Evolutionary conservation across 2,113 vertebrate genomes (phyloP).

Genomic region (Rhabdornis inornatus): DNA sequence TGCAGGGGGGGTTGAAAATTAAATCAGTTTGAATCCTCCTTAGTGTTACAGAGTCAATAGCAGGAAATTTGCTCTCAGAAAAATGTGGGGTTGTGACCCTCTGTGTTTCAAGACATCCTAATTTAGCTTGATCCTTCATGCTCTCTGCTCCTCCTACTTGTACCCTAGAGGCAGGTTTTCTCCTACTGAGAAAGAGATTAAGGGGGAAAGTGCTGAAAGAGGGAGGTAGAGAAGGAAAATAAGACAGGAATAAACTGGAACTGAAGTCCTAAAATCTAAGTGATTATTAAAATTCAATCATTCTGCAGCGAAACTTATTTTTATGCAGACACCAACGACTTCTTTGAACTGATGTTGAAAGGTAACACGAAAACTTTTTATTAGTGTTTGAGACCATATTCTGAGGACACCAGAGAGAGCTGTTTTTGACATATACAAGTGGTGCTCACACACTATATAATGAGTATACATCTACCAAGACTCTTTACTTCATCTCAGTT

Average conservation of each 20-base stretch:
- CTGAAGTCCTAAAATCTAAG: conserved; percentile 54
- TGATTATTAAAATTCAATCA: conserved; percentile 70
- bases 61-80: conserved; percentile 68
- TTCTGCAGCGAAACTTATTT: conserved; percentile 40
- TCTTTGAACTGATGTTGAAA: conserved; percentile 67
- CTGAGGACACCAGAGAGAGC: conserved; percentile 55
- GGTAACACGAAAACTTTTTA: conserved; percentile 47
- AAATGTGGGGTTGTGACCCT: conserved; percentile 62
- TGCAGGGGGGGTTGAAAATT: not conserved
- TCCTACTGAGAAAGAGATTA: conserved; percentile 54
- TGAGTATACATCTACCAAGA: conserved; percentile 8
- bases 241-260: conserved; percentile 53
- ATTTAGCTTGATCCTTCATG: conserved; percentile 41
- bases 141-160: conserved; percentile 64
- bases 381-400: conserved; percentile 49
- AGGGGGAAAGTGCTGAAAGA: conserved; percentile 44
- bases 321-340: conserved; percentile 49
- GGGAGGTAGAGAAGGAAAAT: conserved; percentile 32
- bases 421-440: conserved; percentile 23
- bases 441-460: conserved; percentile 25
- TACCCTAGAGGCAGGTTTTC: conserved; percentile 60
- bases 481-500: not conserved
- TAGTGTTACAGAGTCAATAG: conserved; percentile 49
- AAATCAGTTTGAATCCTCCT: conserved; percentile 43
- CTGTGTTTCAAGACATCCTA: conserved; percentile 60